Percentiles rank a stretch among this genome's conserved stretches.
These are phyloP conservation scores for Sphaeridia pumilis DNA, from an alignment of 2,888 invertebrate genomes.

Conservation along the genomic window DNA sequence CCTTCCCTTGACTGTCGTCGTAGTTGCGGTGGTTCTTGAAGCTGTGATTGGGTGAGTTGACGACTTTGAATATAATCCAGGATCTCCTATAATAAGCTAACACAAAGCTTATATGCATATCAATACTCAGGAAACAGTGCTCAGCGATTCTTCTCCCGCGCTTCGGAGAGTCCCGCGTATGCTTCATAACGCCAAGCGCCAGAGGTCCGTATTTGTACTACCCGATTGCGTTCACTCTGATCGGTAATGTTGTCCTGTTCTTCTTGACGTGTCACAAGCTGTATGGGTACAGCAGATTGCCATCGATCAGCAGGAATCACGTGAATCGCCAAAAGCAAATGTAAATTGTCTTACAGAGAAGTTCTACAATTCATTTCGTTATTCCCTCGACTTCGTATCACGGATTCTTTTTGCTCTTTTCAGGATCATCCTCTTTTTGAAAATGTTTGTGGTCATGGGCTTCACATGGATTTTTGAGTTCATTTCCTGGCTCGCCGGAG, in stretches of 20 bases:
- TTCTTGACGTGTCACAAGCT: conserved; percentile 8
- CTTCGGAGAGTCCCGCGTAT: conserved; percentile 2
- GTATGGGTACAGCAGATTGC: conserved; percentile 2
- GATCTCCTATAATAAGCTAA: neutral
- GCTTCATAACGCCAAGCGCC: conserved; percentile 1
- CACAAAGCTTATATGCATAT: neutral
- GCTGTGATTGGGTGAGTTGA: conserved; percentile 5
- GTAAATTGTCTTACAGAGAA: too few species aligned
- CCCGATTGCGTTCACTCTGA: neutral
- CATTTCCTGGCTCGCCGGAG: conserved; percentile 23
- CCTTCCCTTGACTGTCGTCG: neutral
- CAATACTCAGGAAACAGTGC: conserved; percentile 4
- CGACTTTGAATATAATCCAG: neutral
- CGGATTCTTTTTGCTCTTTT: neutral
- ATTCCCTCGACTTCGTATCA: neutral
- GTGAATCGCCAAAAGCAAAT: neutral
- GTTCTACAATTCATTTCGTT: conserved; percentile 1
- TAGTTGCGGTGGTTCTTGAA: conserved; percentile 6
- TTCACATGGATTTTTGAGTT: conserved; percentile 22
- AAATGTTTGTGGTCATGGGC: conserved; percentile 1
- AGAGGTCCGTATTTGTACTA: conserved; percentile 9
- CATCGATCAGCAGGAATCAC: neutral
- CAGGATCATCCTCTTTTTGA: neutral
- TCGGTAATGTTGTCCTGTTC: conserved; percentile 8
- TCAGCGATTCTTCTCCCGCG: neutral